A percentile compares a stretch with the other conserved stretches of the same genome.
These are phyloP conservation scores for Amaurobius ferox DNA, from an alignment of 2,888 invertebrate species.

Conservation along the genomic window DNA sequence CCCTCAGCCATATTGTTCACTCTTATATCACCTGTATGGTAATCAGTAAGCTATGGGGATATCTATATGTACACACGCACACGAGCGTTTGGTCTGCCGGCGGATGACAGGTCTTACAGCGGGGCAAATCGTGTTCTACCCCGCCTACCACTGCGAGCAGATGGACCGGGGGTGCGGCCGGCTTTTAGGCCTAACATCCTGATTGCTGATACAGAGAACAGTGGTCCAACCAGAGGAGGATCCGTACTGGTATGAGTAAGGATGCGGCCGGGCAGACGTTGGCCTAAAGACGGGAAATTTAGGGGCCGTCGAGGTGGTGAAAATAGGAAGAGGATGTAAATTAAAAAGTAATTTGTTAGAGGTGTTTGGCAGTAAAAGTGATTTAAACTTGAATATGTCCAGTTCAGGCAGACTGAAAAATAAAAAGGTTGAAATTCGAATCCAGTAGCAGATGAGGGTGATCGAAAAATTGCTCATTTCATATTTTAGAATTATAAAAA, in stretches of 20 bases:
- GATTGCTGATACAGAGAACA: constrained; percentile 7
- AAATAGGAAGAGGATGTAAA: no score
- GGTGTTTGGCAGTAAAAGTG: no score
- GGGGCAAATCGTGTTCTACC: constrained; percentile 59
- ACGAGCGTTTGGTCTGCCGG: constrained; percentile 12
- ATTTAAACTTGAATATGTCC: no score
- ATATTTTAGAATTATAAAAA: no score
- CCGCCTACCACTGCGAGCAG: constrained; percentile 50
- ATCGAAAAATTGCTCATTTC: no score
- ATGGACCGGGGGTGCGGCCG: constrained; percentile 56
- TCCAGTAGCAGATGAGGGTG: no score
- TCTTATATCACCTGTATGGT: constrained; percentile 65
- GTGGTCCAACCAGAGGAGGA: background rate
- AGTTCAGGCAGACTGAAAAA: no score
- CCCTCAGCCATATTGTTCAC: constrained; percentile 57
- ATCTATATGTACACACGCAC: constrained; percentile 25
- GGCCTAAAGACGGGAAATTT: background rate
- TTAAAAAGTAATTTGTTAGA: no score
- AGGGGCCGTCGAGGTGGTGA: no score
- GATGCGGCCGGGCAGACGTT: background rate
- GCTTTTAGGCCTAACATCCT: constrained; percentile 66
- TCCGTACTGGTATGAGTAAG: background rate
- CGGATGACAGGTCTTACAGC: constrained; percentile 66
- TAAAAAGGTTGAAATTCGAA: no score
- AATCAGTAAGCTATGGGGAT: constrained; percentile 51